Percentiles rank a stretch among this genome's conserved stretches.
These are phyloP conservation scores for Pseudochaenichthys georgianus DNA, from an alignment of 2,797 vertebrate species.

Conservation along the genomic window DNA sequence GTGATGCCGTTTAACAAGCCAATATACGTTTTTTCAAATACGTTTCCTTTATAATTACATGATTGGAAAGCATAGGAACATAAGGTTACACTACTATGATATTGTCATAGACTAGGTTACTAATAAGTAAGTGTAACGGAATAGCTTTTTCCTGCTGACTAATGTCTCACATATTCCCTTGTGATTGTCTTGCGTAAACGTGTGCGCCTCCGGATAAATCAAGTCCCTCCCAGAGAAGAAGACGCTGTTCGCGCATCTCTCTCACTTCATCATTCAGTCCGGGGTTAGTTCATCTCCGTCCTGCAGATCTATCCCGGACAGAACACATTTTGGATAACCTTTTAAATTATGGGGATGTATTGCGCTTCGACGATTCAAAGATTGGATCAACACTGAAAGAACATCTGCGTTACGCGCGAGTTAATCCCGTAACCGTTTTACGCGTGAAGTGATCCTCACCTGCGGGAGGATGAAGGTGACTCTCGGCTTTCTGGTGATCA, in stretches of 20 bases:
- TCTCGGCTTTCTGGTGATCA: constrained; percentile 74
- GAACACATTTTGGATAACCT: neutral
- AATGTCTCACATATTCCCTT: neutral
- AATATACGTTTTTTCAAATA: neutral
- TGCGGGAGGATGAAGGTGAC: constrained; percentile 63
- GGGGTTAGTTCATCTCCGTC: neutral
- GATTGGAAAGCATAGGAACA: too few species aligned
- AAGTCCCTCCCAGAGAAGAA: constrained; percentile 61
- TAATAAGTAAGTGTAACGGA: too few species aligned
- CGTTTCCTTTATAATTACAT: neutral
- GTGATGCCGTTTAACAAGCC: neutral
- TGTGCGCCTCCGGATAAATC: constrained; percentile 3
- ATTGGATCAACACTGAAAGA: neutral
- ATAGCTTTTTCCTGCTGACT: neutral
- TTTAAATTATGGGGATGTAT: too few species aligned
- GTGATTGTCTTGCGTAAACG: constrained; percentile 30
- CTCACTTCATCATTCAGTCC: neutral
- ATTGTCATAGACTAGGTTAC: too few species aligned
- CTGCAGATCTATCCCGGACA: too few species aligned
- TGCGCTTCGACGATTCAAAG: neutral
- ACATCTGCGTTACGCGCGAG: constrained; percentile 16
- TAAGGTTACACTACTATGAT: too few species aligned
- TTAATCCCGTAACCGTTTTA: neutral
- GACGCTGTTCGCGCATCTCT: neutral
- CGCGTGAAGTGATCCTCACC: neutral